These are phyloP conservation scores for Nipponacmea schrenckii DNA, from an alignment of 2,888 invertebrate species.

Conservation along the genomic window DNA sequence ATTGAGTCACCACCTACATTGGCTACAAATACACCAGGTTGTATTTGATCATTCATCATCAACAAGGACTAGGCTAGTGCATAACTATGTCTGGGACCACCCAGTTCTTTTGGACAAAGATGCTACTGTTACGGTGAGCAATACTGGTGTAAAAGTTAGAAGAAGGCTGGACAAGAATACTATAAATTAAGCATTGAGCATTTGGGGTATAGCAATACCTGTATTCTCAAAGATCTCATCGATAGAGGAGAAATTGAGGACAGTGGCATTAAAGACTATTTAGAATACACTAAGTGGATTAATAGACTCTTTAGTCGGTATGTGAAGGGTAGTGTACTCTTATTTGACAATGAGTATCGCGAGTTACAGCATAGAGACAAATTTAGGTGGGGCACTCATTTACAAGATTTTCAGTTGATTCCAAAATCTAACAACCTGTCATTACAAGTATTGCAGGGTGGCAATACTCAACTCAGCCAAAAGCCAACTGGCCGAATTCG, in stretches of 20 bases:
- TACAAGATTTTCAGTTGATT: conserved; percentile 25
- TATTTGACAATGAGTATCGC: conserved; percentile 25
- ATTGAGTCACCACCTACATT: too few relatives aligned
- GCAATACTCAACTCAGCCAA: neutral
- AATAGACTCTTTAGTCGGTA: conserved; percentile 15
- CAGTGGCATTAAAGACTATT: neutral
- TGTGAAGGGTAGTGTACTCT: conserved; percentile 21
- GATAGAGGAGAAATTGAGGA: too few relatives aligned
- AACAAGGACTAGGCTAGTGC: neutral
- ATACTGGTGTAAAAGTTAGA: neutral
- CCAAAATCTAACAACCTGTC: conserved; percentile 13
- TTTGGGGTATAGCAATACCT: neutral
- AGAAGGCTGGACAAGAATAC: neutral
- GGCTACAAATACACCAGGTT: too few relatives aligned
- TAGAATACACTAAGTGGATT: conserved; percentile 17
- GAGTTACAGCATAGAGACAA: conserved; percentile 14
- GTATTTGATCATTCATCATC: neutral
- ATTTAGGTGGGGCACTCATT: conserved; percentile 19
- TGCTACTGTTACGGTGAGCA: neutral
- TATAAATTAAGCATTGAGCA: too few relatives aligned
- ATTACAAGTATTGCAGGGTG: neutral
- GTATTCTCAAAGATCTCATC: neutral
- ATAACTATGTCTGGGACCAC: neutral
- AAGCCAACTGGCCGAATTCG: neutral
- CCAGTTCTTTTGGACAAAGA: neutral